Evolutionary conservation across 2,113 vertebrate genomes (phyloP).

Genomic region (Platichthys stellatus): DNA sequence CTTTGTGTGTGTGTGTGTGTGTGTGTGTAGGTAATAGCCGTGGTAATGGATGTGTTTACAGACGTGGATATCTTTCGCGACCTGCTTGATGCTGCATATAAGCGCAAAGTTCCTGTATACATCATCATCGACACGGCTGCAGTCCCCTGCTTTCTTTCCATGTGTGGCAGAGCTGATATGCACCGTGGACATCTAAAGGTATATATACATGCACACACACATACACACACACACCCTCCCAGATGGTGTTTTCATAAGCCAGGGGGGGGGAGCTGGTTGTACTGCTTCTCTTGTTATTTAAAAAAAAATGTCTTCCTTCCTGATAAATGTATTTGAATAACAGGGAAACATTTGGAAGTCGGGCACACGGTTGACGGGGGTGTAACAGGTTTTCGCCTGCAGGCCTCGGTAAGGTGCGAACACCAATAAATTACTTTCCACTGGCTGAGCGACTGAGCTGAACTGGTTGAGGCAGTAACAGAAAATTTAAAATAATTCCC

Average conservation of each 20-base stretch:
- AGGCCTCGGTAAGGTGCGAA: constrained; percentile 22
- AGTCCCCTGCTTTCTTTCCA: constrained; percentile 90
- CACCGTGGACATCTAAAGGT: constrained; percentile 95
- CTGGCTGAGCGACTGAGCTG: constrained; percentile 8
- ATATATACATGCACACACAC: constrained; percentile 26
- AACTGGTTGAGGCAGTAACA: constrained; percentile 52
- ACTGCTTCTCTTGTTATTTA: background rate
- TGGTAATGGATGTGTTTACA: constrained; percentile 98
- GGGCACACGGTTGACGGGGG: background rate
- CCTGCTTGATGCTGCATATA: constrained; percentile 90
- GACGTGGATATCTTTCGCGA: constrained; percentile 98
- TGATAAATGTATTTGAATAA: background rate
- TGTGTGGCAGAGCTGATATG: constrained; percentile 95
- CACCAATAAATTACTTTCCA: constrained; percentile 14
- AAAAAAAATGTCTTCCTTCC: background rate
- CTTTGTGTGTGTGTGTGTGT: constrained; percentile 32
- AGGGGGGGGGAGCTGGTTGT: background rate
- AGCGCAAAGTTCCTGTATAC: constrained; percentile 92
- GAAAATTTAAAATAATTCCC: constrained; percentile 15
- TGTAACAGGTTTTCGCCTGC: constrained; percentile 21
- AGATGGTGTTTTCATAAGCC: constrained; percentile 48
- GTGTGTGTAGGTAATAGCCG: constrained; percentile 87
- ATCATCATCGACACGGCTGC: constrained; percentile 91
- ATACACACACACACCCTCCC: background rate
- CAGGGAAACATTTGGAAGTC: constrained; percentile 11